phyloP scores from a whole-genome alignment of 2,888 invertebrate species.

The Helleia helle region DNA sequence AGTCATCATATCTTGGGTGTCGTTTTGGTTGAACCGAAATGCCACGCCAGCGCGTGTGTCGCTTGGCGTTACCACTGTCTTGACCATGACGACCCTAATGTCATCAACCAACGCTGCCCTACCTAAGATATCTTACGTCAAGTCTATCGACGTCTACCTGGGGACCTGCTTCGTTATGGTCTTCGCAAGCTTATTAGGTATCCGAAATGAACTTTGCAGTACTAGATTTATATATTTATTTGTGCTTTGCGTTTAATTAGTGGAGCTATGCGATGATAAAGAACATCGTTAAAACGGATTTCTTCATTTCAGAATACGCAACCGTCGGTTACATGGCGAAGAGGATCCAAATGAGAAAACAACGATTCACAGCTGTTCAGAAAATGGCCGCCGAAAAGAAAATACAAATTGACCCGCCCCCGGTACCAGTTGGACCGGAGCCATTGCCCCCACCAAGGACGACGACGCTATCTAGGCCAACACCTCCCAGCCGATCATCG shows the following conservation, averaged over 20 bases:
- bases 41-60: slow-evolving; percentile 95
- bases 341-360: slow-evolving; percentile 96
- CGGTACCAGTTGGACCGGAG: slow-evolving; percentile 75
- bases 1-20: slow-evolving; percentile 97
- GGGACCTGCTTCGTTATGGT: slow-evolving; percentile 99
- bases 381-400: slow-evolving; percentile 95
- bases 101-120: slow-evolving; percentile 96
- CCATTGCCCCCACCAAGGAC: slow-evolving; percentile 76
- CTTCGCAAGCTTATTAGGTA: slow-evolving; percentile 96
- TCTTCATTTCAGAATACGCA: slow-evolving; percentile 87
- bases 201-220: slow-evolving; percentile 26
- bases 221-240: background rate
- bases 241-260: background rate
- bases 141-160: slow-evolving; percentile 97
- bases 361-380: slow-evolving; percentile 89
- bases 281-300: background rate
- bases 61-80: slow-evolving; percentile 94
- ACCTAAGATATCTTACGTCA: slow-evolving; percentile 98
- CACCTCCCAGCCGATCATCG: slow-evolving; percentile 58
- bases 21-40: slow-evolving; percentile 96
- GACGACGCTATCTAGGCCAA: slow-evolving; percentile 76
- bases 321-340: slow-evolving; percentile 98
- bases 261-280: background rate
- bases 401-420: slow-evolving; percentile 83
- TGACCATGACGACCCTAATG: slow-evolving; percentile 98